These are phyloP conservation scores for Onychorhynchus coronatus DNA, from an alignment of 2,113 vertebrate species.

Conservation along the genomic window DNA sequence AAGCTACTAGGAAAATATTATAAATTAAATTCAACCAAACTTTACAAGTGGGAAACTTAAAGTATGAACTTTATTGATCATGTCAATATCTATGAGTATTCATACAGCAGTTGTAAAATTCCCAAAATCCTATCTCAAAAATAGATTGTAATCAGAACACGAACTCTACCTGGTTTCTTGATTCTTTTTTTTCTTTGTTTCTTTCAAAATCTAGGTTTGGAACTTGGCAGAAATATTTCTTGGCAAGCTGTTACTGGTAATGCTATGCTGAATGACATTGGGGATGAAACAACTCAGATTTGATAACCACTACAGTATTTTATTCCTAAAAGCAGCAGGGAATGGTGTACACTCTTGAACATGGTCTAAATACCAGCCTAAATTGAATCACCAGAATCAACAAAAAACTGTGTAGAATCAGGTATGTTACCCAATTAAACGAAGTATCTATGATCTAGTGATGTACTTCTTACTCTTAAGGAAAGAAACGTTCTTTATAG, in stretches of 20 bases:
- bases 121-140: neutral
- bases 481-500: slow-evolving; percentile 28
- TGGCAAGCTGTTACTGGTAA: neutral
- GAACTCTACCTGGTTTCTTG: neutral
- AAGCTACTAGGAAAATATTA: neutral
- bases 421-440: neutral
- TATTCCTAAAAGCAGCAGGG: neutral
- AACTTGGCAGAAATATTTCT: neutral
- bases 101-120: neutral
- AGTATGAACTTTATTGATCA: neutral
- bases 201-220: neutral
- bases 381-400: neutral
- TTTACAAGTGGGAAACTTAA: neutral
- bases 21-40: neutral
- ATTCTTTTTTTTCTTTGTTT: neutral
- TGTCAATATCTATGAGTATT: neutral
- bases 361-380: neutral
- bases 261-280: neutral
- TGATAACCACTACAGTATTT: neutral
- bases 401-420: slow-evolving; percentile 3
- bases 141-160: neutral
- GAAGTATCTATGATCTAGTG: neutral
- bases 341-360: neutral
- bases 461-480: neutral
- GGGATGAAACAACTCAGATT: neutral